Conservation (phyloP, 2,113 vertebrate species). For the Micronisus gabar region DNA sequence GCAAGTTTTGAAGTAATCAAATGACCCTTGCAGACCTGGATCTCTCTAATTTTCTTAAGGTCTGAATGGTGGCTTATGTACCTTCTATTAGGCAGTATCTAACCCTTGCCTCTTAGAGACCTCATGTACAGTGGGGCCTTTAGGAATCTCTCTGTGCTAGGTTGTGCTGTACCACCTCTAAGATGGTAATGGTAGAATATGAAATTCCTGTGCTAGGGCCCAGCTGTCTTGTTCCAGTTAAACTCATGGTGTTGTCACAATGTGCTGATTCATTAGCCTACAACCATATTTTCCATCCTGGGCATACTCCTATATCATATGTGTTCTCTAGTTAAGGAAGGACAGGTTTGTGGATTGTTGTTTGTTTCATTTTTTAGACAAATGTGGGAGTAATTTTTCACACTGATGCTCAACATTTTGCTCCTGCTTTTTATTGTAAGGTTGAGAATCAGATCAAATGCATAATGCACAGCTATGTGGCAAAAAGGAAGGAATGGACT, state of each 20-base stretch:
- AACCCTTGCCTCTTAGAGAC: background rate
- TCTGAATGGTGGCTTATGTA: background rate
- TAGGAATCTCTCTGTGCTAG: background rate
- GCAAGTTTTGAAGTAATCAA: conserved; percentile 52
- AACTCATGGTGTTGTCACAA: background rate
- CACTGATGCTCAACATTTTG: background rate
- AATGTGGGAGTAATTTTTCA: background rate
- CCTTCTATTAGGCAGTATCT: conserved; percentile 15
- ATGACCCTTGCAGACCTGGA: conserved; percentile 5
- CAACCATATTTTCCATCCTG: background rate
- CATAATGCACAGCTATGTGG: background rate
- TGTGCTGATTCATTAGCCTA: background rate
- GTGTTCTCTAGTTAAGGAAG: background rate
- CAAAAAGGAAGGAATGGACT: background rate
- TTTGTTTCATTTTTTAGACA: background rate
- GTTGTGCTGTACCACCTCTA: background rate
- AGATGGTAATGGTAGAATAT: background rate
- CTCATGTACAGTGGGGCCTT: background rate
- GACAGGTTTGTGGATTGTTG: background rate
- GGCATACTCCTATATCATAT: background rate
- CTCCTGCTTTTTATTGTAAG: background rate
- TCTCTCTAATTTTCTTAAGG: conserved; percentile 46
- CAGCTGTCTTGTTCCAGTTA: background rate
- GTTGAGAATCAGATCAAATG: background rate
- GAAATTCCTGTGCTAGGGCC: background rate